phyloP scores from a whole-genome alignment of 2,888 invertebrate species.

The Troides oblongomaculatus region DNA sequence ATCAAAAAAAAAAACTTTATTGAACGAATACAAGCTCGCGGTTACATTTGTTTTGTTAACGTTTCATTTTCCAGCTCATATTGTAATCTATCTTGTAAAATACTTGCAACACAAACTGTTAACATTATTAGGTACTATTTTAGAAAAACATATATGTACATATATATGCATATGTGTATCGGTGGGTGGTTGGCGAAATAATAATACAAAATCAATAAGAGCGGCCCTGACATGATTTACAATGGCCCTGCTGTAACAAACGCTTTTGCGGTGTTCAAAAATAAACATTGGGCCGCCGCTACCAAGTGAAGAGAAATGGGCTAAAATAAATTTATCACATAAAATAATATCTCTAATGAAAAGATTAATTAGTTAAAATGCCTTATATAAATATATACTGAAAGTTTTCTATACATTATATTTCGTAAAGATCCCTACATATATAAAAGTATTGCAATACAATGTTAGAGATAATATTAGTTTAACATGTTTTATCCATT shows the following conservation, averaged over 20 bases:
- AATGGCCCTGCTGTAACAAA: constrained; percentile 60
- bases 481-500: too few species aligned
- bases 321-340: constrained; percentile 39
- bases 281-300: constrained; percentile 66
- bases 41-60: constrained; percentile 29
- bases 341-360: constrained; percentile 31
- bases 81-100: not conserved
- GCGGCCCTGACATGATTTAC: constrained; percentile 76
- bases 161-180: constrained; percentile 47
- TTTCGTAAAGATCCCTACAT: too few species aligned
- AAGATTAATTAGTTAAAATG: too few species aligned
- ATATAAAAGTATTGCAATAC: too few species aligned
- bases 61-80: constrained; percentile 7
- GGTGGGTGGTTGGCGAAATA: constrained; percentile 55
- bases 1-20: constrained; percentile 21
- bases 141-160: constrained; percentile 31
- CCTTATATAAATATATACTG: too few species aligned
- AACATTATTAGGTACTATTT: not conserved
- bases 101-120: not conserved
- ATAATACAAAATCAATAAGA: constrained; percentile 71
- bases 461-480: too few species aligned
- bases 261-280: constrained; percentile 56
- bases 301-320: constrained; percentile 45
- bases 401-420: too few species aligned
- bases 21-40: constrained; percentile 32